Percentiles rank a stretch among this genome's conserved stretches.
Evolutionary conservation across 2,113 vertebrate species (phyloP).

Genomic region (Excalfactoria chinensis): DNA sequence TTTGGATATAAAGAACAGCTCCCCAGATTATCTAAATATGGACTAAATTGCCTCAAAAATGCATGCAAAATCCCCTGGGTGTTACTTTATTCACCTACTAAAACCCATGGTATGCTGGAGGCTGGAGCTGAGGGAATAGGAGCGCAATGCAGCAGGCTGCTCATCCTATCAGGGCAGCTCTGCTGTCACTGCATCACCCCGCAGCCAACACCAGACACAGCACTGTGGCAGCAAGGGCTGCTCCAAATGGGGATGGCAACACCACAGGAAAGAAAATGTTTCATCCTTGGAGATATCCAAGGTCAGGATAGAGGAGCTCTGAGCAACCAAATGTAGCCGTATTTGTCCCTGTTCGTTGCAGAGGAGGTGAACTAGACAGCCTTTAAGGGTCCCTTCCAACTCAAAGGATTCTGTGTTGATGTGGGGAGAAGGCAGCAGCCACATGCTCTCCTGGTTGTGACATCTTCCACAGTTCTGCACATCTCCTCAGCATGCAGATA

Average conservation of each 20-base stretch:
- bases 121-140: not conserved
- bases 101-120: not conserved
- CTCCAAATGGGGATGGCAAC: not conserved
- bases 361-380: too few species aligned
- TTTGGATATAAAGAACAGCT: not conserved
- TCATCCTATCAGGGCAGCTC: not conserved
- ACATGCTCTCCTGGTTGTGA: not conserved
- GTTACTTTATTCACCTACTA: not conserved
- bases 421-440: not conserved
- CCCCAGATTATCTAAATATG: not conserved
- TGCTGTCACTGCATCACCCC: accelerated
- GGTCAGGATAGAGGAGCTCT: too few species aligned
- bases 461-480: not conserved
- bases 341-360: too few species aligned
- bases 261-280: accelerated
- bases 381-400: too few species aligned
- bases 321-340: too few species aligned
- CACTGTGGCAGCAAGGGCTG: not conserved
- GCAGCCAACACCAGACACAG: accelerated
- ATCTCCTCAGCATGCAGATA: not conserved
- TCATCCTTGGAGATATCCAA: too few species aligned
- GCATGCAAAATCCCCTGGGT: not conserved
- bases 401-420: too few species aligned
- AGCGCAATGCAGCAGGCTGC: accelerated
- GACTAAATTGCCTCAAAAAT: not conserved